These are phyloP conservation scores for Antheraea mylitta DNA, from an alignment of 1,140 invertebrate genomes.

Conservation along the genomic window DNA sequence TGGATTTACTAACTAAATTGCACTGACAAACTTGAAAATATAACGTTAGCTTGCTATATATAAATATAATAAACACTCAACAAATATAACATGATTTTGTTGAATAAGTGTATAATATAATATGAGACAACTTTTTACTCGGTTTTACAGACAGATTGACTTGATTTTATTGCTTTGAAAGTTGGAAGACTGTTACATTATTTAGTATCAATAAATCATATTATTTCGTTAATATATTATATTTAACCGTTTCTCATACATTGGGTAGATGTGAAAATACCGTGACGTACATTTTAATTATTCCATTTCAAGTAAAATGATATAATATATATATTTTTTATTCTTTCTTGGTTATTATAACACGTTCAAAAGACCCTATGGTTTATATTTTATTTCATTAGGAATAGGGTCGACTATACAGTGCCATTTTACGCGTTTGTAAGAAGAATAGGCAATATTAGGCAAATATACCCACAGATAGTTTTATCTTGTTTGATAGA, in stretches of 20 bases:
- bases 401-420: not conserved
- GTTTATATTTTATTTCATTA: not conserved
- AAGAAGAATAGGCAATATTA: no score
- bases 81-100: slow-evolving; percentile 3
- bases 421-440: no score
- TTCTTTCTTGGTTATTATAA: not conserved
- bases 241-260: no score
- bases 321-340: not conserved
- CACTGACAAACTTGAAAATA: not conserved
- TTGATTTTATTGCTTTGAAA: not conserved
- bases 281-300: no score
- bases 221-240: not conserved
- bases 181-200: not conserved
- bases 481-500: no score
- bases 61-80: slow-evolving; percentile 4
- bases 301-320: not conserved
- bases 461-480: no score
- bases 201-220: not conserved
- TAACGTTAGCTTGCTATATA: slow-evolving; percentile 1
- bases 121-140: not conserved
- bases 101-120: not conserved
- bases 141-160: not conserved
- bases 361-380: no score
- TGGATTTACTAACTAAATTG: not conserved
- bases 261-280: no score